Percentiles rank a stretch among this genome's conserved stretches.
phyloP scores from a whole-genome alignment of 2,888 invertebrate genomes.

The Brachynemurus nebulosus region DNA sequence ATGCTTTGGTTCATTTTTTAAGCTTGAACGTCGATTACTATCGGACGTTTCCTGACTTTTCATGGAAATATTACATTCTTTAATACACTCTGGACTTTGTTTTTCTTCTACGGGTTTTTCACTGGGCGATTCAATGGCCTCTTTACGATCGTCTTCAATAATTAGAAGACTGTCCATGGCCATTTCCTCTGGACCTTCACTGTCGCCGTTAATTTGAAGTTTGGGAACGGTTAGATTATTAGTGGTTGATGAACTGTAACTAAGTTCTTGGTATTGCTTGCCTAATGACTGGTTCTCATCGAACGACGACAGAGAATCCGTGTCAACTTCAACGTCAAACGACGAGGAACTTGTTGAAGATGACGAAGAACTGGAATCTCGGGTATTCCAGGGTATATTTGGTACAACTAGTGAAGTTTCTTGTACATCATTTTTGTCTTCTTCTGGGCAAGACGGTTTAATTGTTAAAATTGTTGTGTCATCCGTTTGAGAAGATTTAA shows the following conservation, averaged over 20 bases:
- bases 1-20: slow-evolving; percentile 27
- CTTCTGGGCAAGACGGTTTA: slow-evolving; percentile 18
- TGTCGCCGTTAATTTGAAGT: slow-evolving; percentile 57
- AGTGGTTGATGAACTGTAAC: slow-evolving; percentile 9
- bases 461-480: slow-evolving; percentile 5
- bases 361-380: too few species aligned
- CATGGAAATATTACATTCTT: slow-evolving; percentile 7
- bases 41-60: slow-evolving; percentile 14
- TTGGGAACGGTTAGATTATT: slow-evolving; percentile 34
- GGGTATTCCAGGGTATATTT: slow-evolving; percentile 39
- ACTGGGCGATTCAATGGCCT: not conserved
- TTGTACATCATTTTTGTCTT: slow-evolving; percentile 36
- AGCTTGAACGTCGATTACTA: slow-evolving; percentile 15
- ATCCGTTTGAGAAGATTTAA: slow-evolving; percentile 10
- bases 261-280: slow-evolving; percentile 15
- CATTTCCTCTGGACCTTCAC: slow-evolving; percentile 39
- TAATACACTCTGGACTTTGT: slow-evolving; percentile 4
- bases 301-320: slow-evolving; percentile 44
- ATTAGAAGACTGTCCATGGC: slow-evolving; percentile 21
- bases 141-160: not conserved
- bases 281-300: slow-evolving; percentile 20
- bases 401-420: slow-evolving; percentile 53
- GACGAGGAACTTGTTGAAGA: slow-evolving; percentile 31
- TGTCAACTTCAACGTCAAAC: slow-evolving; percentile 37
- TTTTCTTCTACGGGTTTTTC: slow-evolving; percentile 8